Evolutionary conservation across 2,888 invertebrate species (phyloP), one percentile per base, ranked within the genome.

Genomic region (Luperina nickerlii): DNA sequence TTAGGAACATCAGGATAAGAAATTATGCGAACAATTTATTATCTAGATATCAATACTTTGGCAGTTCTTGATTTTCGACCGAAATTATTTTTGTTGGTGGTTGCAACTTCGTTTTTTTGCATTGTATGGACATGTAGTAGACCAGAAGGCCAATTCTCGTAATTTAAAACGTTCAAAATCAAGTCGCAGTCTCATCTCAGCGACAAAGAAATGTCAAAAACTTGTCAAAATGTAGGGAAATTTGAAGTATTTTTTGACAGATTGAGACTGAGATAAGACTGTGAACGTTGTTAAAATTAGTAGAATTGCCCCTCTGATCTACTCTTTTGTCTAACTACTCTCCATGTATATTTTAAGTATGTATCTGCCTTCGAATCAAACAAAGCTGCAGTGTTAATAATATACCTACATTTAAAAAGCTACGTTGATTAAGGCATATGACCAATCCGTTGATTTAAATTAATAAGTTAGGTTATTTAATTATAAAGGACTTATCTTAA

Each of bases 401-500:
- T 45, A 45, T 7, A 20, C 38, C 38, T 18, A 54, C 7, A 54
- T 54, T 54, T 54, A 20, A 71, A 81, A 60, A 15, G 8, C 2
- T 24, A 18, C 8, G 15, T 15, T 79, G 5, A 38, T 54, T 45
- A 32, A 1, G n/a, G 24, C 20, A 11, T 63, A 13, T 27, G 45
- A n/a, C 5, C n/a, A 79, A 48, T 38, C 8, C 11, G n/a, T n/a
- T 32, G 20, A 32, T 62, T 32, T 20, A 32, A 81, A 74, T 27
- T 45, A 62, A 54, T 62, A 45, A 60, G 42, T 80, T 38, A 38
- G 11, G 24, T 75, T 57, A 57, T 65, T 82, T 82, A 38, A 67
- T 67, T 67, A 68, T 18, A 57, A 60, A 32, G 48, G 24, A 74
- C 45, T 85, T 60, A 77, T 71, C 60, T 74, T 13, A 82, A 71